Percentiles rank a stretch among this genome's conserved stretches.
Conservation (phyloP, 2,113 vertebrate genomes). For the Podiceps cristatus region DNA sequence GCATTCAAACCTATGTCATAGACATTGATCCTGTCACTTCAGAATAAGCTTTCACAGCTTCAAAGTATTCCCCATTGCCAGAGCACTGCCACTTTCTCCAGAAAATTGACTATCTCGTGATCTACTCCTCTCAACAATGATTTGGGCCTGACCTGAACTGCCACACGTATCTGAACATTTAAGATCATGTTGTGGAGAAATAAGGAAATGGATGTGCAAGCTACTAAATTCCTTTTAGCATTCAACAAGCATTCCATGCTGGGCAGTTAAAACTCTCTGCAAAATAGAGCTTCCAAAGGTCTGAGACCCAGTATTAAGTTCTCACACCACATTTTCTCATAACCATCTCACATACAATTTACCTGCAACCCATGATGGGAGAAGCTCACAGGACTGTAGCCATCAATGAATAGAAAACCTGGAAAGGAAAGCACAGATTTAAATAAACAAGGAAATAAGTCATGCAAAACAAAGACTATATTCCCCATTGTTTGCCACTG, state of each 20-base stretch:
- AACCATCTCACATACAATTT: background rate
- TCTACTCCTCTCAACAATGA: background rate
- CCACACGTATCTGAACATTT: background rate
- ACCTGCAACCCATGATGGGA: background rate
- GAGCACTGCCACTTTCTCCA: background rate
- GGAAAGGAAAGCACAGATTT: background rate
- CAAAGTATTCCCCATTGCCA: background rate
- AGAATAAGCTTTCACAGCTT: conserved; percentile 5
- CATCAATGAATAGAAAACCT: background rate
- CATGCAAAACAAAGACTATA: background rate
- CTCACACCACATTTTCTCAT: background rate
- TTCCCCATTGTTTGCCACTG: background rate
- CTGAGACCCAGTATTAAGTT: background rate
- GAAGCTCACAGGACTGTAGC: background rate
- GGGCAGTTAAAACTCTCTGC: background rate
- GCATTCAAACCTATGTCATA: conserved; percentile 14
- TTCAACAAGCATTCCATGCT: background rate
- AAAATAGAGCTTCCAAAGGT: background rate
- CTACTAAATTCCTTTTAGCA: background rate
- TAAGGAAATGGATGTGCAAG: background rate
- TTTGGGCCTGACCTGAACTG: background rate
- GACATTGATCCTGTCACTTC: conserved; percentile 55
- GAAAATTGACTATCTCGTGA: background rate
- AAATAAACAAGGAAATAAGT: background rate
- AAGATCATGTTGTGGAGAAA: background rate